phyloP scores from a whole-genome alignment of 2,113 vertebrate genomes.

The Orientallactaga bullata region DNA sequence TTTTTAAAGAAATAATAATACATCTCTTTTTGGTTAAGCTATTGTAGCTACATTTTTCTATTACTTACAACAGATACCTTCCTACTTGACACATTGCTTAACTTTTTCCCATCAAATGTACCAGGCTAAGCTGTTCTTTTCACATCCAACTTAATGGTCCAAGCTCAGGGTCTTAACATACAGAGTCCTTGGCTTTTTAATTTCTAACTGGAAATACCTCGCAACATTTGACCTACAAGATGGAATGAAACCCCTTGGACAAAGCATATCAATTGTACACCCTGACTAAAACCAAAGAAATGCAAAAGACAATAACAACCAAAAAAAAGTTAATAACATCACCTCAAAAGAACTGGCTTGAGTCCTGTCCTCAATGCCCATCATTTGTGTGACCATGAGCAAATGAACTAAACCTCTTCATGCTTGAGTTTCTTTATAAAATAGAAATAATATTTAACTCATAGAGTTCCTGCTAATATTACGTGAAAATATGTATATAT shows the following conservation, averaged over 20 bases:
- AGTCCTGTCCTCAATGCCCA: background rate
- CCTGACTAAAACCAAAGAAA: no score
- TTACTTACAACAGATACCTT: background rate
- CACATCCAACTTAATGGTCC: background rate
- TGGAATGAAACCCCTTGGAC: background rate
- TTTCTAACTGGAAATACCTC: conserved; percentile 15
- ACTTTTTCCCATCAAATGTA: conserved; percentile 7
- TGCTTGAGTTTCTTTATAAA: conserved; percentile 9
- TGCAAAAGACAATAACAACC: no score
- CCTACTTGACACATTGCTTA: background rate
- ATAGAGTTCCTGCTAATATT: background rate
- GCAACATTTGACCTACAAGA: background rate
- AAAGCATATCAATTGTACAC: background rate
- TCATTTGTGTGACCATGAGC: background rate
- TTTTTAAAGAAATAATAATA: background rate
- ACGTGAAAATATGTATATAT: background rate
- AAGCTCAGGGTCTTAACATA: conserved; percentile 20
- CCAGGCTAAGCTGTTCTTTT: background rate
- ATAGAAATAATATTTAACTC: background rate
- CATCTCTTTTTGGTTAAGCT: background rate
- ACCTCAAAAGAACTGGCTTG: background rate
- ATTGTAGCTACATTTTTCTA: background rate
- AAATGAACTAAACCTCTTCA: background rate
- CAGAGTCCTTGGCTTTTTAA: conserved; percentile 23
- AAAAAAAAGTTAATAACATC: background rate